A percentile compares a stretch with the other conserved stretches of the same genome.
phyloP scores from a whole-genome alignment of 2,797 vertebrate species.

The Macropus fuliginosus region DNA sequence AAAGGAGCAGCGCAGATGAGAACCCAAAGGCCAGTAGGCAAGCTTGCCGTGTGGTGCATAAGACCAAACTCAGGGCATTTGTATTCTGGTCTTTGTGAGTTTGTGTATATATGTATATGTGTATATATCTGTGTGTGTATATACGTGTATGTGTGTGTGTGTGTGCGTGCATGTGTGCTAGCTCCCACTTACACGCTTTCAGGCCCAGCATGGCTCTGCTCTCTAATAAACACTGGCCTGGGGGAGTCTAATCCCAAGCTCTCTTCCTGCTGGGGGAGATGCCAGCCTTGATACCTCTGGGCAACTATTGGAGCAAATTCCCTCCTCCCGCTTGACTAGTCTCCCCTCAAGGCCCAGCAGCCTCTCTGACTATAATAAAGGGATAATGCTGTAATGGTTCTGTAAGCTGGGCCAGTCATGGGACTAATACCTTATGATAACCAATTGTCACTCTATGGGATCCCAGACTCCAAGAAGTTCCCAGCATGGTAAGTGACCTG shows the following conservation, averaged over 20 bases:
- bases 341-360: conserved; percentile 60
- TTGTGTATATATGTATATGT: neutral
- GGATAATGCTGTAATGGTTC: conserved; percentile 59
- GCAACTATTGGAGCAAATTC: neutral
- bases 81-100: neutral
- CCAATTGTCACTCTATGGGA: neutral
- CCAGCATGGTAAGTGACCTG: neutral
- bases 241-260: neutral
- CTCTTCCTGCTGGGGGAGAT: conserved; percentile 58
- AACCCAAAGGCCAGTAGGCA: neutral
- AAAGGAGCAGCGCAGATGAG: neutral
- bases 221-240: conserved; percentile 25
- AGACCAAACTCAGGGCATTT: neutral
- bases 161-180: neutral
- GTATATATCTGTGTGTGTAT: neutral
- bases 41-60: neutral
- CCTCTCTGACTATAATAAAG: conserved; percentile 54
- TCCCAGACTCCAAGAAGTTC: neutral
- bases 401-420: conserved; percentile 14
- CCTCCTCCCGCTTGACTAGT: conserved; percentile 46
- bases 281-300: conserved; percentile 35
- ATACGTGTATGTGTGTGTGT: neutral
- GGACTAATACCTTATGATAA: conserved; percentile 51
- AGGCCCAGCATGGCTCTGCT: neutral
- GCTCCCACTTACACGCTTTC: neutral